Percentiles rank a stretch among this genome's conserved stretches.
Evolutionary conservation across 1,140 invertebrate species (phyloP).

Genomic region (Oedothorax gibbosus): DNA sequence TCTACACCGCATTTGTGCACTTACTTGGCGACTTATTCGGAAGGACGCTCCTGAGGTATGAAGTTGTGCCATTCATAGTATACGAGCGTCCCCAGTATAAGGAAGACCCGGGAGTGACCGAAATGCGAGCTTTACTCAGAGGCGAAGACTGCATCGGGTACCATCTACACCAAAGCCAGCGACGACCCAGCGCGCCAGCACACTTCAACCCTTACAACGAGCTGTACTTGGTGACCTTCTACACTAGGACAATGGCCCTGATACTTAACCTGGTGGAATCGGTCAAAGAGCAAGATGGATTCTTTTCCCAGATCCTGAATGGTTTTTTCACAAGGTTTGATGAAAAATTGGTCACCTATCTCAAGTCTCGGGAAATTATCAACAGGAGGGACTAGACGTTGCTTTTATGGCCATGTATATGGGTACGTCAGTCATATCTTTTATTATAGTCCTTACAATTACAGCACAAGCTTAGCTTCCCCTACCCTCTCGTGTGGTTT

Average conservation of each 20-base stretch:
- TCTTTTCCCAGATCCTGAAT: neutral
- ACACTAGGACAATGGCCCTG: neutral
- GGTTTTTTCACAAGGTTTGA: slow-evolving; percentile 14
- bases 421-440: no score
- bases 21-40: neutral
- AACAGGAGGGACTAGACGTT: slow-evolving; percentile 7
- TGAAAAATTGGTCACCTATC: neutral
- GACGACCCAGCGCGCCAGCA: neutral
- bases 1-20: neutral
- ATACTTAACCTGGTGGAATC: neutral
- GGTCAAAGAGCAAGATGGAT: neutral
- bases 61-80: neutral
- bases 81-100: neutral
- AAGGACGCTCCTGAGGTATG: neutral
- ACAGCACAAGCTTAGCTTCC: no score
- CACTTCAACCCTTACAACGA: slow-evolving; percentile 16
- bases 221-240: neutral
- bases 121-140: slow-evolving; percentile 24
- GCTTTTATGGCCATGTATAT: no score
- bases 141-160: slow-evolving; percentile 11
- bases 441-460: no score
- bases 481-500: no score
- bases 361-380: slow-evolving; percentile 1
- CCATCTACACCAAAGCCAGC: slow-evolving; percentile 15
- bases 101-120: slow-evolving; percentile 22